Conservation (phyloP, 2,888 invertebrate genomes). For the Mystacides longicornis region DNA sequence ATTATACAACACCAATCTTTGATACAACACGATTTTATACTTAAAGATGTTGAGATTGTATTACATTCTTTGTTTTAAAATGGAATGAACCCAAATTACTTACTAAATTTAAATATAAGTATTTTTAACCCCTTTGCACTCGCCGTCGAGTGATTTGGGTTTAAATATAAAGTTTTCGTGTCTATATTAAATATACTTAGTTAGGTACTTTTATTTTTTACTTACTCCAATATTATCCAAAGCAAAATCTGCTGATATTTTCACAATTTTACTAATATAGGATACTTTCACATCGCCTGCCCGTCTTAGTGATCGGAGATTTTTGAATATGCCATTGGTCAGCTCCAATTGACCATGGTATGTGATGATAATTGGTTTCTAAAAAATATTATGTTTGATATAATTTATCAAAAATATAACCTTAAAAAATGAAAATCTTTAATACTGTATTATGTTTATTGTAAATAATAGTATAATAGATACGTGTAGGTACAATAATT, state of each 20-base stretch:
- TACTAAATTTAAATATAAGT: too few relatives aligned
- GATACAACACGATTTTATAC: too few relatives aligned
- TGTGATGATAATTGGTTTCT: slow-evolving; percentile 41
- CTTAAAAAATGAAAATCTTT: not conserved
- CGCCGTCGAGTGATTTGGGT: too few relatives aligned
- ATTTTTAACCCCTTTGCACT: too few relatives aligned
- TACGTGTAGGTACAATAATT: not conserved
- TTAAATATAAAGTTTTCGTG: too few relatives aligned
- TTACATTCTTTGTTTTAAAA: too few relatives aligned
- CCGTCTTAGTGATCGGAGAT: slow-evolving; percentile 41
- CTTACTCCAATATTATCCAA: slow-evolving; percentile 38
- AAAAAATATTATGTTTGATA: slow-evolving; percentile 15
- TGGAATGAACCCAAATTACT: too few relatives aligned
- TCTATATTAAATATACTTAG: too few relatives aligned
- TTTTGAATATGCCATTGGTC: slow-evolving; percentile 42
- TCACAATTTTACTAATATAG: slow-evolving; percentile 39
- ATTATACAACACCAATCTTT: too few relatives aligned
- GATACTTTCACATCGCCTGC: slow-evolving; percentile 42
- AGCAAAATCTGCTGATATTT: slow-evolving; percentile 38
- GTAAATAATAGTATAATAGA: not conserved
- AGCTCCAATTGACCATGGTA: slow-evolving; percentile 48
- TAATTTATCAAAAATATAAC: too few relatives aligned
- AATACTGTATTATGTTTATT: not conserved
- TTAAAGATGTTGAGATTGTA: too few relatives aligned
- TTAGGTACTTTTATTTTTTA: too few relatives aligned